Conservation (phyloP, 64 coral and sea anemone genomes). For the Actinia equina region DNA sequence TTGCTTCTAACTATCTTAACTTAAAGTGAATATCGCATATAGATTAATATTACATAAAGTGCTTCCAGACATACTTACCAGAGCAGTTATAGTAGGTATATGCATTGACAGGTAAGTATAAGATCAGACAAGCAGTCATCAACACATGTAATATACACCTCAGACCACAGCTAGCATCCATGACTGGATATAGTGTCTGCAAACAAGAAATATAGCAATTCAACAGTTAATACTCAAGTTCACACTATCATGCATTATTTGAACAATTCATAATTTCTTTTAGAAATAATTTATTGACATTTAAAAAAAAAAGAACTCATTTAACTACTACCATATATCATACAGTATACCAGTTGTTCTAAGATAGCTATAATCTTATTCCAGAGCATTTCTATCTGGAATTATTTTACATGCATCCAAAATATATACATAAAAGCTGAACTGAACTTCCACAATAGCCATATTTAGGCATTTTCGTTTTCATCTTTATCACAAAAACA, state of each 20-base stretch:
- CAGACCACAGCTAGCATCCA: not conserved
- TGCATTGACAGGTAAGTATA: not conserved
- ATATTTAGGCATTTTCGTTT: not conserved
- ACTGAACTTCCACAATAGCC: not conserved
- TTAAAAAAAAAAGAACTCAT: too few relatives aligned
- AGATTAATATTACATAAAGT: too few relatives aligned
- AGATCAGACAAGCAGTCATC: not conserved
- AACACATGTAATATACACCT: not conserved
- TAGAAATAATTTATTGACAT: too few relatives aligned
- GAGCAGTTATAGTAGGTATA: constrained; percentile 15
- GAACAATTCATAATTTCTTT: too few relatives aligned
- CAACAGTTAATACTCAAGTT: too few relatives aligned
- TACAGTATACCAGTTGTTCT: not conserved
- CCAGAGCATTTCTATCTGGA: not conserved
- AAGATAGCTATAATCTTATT: not conserved
- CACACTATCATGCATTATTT: not conserved
- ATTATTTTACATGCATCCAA: not conserved
- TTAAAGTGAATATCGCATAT: too few relatives aligned
- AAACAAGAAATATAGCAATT: not conserved
- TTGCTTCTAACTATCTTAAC: too few relatives aligned
- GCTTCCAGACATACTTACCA: not conserved
- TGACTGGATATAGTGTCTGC: not conserved
- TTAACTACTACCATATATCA: not conserved
- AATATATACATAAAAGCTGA: not conserved
- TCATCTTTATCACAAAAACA: not conserved